phyloP scores from a whole-genome alignment of 2,888 invertebrate genomes.

The Dyspetes luteomarginatus region DNA sequence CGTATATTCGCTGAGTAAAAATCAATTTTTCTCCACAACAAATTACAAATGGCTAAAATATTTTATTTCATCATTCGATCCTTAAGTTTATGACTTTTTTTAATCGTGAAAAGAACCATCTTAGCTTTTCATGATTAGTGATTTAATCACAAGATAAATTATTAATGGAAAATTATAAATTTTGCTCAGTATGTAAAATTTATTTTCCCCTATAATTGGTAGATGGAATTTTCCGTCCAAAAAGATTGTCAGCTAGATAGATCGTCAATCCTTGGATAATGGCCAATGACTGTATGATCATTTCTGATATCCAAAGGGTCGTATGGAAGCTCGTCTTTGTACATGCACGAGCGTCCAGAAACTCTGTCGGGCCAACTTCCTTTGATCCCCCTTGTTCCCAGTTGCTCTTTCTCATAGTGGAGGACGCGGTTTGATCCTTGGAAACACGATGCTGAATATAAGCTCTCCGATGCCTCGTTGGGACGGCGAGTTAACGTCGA shows the following conservation, averaged over 20 bases:
- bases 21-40: neutral
- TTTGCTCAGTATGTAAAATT: neutral
- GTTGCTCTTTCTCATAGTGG: slow-evolving; percentile 1
- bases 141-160: too few species aligned
- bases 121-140: too few species aligned
- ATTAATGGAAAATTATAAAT: too few species aligned
- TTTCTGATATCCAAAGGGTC: slow-evolving; percentile 42
- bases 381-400: slow-evolving; percentile 52
- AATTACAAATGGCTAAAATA: neutral
- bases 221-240: neutral
- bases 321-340: slow-evolving; percentile 43
- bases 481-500: slow-evolving; percentile 36
- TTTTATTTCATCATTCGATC: neutral
- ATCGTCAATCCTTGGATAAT: slow-evolving; percentile 14
- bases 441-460: slow-evolving; percentile 49
- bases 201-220: neutral
- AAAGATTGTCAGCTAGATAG: neutral
- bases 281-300: slow-evolving; percentile 25
- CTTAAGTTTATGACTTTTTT: too few species aligned
- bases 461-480: slow-evolving; percentile 18
- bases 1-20: too few species aligned
- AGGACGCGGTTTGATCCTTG: slow-evolving; percentile 38
- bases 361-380: slow-evolving; percentile 51
- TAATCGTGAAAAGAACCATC: too few species aligned
- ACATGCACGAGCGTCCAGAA: slow-evolving; percentile 23